These are phyloP conservation scores for Acanthurus lineatus DNA, from an alignment of 2,797 vertebrate species.

Conservation along the genomic window DNA sequence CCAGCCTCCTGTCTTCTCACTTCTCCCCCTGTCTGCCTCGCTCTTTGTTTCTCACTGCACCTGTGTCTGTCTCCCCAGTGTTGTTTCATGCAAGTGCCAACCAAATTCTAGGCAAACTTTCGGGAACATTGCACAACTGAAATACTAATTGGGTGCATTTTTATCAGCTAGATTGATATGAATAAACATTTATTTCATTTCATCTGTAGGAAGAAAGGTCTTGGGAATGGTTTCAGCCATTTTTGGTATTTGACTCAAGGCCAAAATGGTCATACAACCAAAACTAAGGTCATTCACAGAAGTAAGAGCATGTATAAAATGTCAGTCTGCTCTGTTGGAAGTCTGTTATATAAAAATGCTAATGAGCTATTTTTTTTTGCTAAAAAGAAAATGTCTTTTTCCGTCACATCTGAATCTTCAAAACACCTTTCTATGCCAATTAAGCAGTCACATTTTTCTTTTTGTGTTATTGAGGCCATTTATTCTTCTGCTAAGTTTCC, in stretches of 20 bases:
- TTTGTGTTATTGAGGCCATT: slow-evolving; percentile 31
- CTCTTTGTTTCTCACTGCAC: slow-evolving; percentile 21
- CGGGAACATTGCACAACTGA: neutral
- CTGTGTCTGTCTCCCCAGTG: slow-evolving; percentile 23
- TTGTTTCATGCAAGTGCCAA: slow-evolving; percentile 25
- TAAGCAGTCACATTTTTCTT: neutral
- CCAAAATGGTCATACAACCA: neutral
- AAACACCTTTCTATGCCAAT: slow-evolving; percentile 12
- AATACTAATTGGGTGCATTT: slow-evolving; percentile 30
- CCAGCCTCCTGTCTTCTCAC: slow-evolving; percentile 8
- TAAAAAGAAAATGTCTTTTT: neutral
- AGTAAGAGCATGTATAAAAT: neutral
- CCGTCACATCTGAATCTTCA: slow-evolving; percentile 25
- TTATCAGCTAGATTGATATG: slow-evolving; percentile 12
- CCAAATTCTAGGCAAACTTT: slow-evolving; percentile 15
- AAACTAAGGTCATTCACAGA: neutral
- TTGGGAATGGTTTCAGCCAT: neutral
- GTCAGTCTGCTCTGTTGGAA: neutral
- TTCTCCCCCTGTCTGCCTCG: slow-evolving; percentile 12
- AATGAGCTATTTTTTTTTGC: neutral
- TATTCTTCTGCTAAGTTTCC: slow-evolving; percentile 1
- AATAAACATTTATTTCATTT: slow-evolving; percentile 21
- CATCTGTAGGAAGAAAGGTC: neutral
- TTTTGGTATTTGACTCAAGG: neutral
- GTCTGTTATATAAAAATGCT: neutral